Evolutionary conservation across 2,888 invertebrate genomes (phyloP).

Genomic region (Eilema depressum): DNA sequence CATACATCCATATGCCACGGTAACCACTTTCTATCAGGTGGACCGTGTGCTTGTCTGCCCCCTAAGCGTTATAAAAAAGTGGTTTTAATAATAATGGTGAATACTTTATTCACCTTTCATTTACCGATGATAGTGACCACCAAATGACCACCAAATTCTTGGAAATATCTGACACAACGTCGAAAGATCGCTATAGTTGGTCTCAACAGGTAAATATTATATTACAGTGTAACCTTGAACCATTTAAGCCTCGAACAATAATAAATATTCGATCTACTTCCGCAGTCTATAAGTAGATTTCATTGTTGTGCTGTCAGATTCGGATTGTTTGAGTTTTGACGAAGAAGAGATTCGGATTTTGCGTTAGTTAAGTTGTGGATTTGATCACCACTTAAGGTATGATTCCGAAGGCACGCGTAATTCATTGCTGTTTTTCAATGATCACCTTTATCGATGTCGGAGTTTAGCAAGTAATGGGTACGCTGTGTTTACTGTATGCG

Average conservation of each 20-base stretch:
- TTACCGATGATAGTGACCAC: not conserved
- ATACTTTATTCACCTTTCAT: not conserved
- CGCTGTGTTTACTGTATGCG: too few species aligned
- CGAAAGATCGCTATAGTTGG: not conserved
- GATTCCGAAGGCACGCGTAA: too few species aligned
- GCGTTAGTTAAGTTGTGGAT: not conserved
- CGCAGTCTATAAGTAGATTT: constrained; percentile 7
- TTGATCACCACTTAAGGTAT: not conserved
- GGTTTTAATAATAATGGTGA: not conserved
- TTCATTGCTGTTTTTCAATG: too few species aligned
- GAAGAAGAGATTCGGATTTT: not conserved
- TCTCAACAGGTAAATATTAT: constrained; percentile 3
- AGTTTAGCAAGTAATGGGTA: too few species aligned
- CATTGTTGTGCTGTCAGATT: not conserved
- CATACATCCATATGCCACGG: too few species aligned
- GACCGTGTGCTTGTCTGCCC: too few species aligned
- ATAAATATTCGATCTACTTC: constrained; percentile 3
- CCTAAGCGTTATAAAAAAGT: too few species aligned
- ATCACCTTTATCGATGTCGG: too few species aligned
- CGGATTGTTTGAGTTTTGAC: not conserved
- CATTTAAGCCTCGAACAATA: not conserved
- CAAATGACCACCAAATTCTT: not conserved
- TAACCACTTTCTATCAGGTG: too few species aligned
- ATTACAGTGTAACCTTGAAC: constrained; percentile 10
- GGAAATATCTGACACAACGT: not conserved